A percentile compares a stretch with the other conserved stretches of the same genome.
Evolutionary conservation across 2,113 vertebrate genomes (phyloP).

Genomic region (Rhinoptilus africanus): DNA sequence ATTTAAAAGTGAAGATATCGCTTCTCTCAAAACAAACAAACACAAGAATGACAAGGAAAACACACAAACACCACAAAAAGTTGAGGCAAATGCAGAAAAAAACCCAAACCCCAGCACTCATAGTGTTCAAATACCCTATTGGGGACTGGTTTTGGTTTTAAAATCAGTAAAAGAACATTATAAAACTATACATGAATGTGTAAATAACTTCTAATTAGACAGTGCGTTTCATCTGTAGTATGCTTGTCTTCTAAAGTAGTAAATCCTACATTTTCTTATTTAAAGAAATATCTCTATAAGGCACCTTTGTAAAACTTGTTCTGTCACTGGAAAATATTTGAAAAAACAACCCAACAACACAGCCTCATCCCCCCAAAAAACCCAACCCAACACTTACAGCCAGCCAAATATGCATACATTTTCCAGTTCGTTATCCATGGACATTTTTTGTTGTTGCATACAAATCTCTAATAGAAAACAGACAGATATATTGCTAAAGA

Average conservation of each 20-base stretch:
- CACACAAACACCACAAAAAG: not conserved
- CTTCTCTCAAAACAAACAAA: not conserved
- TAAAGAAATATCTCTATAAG: not conserved
- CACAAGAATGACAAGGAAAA: not conserved
- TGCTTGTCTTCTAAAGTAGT: not conserved
- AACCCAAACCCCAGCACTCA: not conserved
- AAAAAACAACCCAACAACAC: not conserved
- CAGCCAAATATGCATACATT: not conserved
- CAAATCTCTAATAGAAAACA: conserved; percentile 46
- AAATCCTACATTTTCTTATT: not conserved
- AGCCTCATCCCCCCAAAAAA: no score
- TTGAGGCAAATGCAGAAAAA: not conserved
- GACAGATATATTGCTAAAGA: not conserved
- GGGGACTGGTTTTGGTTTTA: not conserved
- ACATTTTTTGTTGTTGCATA: conserved; percentile 15
- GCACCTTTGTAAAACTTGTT: not conserved
- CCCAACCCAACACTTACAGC: not conserved
- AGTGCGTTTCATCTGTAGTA: not conserved
- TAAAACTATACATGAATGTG: accelerated
- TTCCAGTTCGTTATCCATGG: conserved; percentile 13
- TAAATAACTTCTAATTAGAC: not conserved
- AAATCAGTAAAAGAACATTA: not conserved
- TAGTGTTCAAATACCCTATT: not conserved
- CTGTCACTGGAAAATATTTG: not conserved
- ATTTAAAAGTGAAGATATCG: not conserved